These are phyloP conservation scores for Rhagonycha fulva DNA, from an alignment of 2,888 invertebrate genomes.

Conservation along the genomic window DNA sequence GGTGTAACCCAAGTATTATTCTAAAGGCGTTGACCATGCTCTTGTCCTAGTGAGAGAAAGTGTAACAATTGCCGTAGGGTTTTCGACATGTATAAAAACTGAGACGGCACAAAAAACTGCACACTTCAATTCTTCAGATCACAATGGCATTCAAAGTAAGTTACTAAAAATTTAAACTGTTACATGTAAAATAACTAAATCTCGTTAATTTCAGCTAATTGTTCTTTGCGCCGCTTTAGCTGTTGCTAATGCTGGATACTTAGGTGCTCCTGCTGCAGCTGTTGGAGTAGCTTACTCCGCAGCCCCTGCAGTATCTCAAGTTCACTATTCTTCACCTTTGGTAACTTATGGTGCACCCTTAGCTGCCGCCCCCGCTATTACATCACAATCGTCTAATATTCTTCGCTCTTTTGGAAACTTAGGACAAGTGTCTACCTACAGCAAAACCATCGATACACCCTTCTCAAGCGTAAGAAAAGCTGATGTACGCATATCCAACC, in stretches of 20 bases:
- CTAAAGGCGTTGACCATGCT: slow-evolving; percentile 22
- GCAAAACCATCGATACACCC: slow-evolving; percentile 73
- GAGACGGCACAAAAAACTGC: slow-evolving; percentile 12
- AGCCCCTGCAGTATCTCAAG: slow-evolving; percentile 34
- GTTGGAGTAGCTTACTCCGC: slow-evolving; percentile 50
- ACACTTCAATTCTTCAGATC: slow-evolving; percentile 18
- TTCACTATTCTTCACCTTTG: slow-evolving; percentile 39
- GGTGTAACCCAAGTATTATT: background rate
- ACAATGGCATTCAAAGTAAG: slow-evolving; percentile 38
- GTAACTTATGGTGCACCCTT: slow-evolving; percentile 43
- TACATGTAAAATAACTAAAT: slow-evolving; percentile 2
- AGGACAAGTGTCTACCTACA: slow-evolving; percentile 70
- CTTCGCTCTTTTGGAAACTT: slow-evolving; percentile 68
- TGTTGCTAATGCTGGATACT: slow-evolving; percentile 63
- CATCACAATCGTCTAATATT: slow-evolving; percentile 65
- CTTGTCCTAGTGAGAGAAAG: slow-evolving; percentile 31
- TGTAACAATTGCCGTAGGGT: slow-evolving; percentile 28
- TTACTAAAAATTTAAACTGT: slow-evolving; percentile 2
- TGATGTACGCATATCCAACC: slow-evolving; percentile 73
- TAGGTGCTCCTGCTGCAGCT: slow-evolving; percentile 55
- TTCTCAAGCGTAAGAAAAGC: slow-evolving; percentile 73
- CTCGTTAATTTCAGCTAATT: slow-evolving; percentile 54
- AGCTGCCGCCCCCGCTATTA: slow-evolving; percentile 60
- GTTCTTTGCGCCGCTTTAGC: slow-evolving; percentile 62
- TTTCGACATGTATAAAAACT: slow-evolving; percentile 28